Evolutionary conservation across 2,888 invertebrate species (phyloP), one percentile per base, ranked within the genome.

Genomic region (Spatulosminthurus flaviceps): DNA sequence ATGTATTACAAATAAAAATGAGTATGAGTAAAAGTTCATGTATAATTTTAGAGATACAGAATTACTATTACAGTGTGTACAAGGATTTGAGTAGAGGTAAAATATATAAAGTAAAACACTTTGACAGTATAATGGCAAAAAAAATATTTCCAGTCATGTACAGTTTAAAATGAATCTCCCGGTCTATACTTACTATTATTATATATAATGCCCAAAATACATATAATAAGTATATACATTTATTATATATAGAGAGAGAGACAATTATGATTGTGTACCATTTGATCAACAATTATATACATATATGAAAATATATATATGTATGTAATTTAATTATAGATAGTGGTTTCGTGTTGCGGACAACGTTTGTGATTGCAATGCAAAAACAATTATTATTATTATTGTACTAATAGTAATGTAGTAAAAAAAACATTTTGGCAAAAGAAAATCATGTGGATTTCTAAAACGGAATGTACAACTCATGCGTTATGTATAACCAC

Each of bases 151-250:
- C 51, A 51, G 51, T 51, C 51, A 51, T 51, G 51, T 51, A 51
- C 51, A 51, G 51, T 51, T 51, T 51, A 51, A n/a, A n/a, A 51
- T 51, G 51, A 51, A n/a, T n/a, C 51, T 51, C 51, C 51, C 51
- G 51, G 51, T 51, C 51, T 34, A 13, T 41, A 13, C 41, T 7
- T 41, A 51, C 16, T 51, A 13, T n/a, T 11, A 19, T 16, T 51
- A 19, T 51, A n/a, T n/a, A n/a, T n/a, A n/a, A n/a, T 19, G n/a
- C 51, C 34, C 34, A 34, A 51, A 51, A 51, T 51, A 51, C 16
- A n/a, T n/a, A n/a, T n/a, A n/a, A n/a, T n/a, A n/a, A n/a, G n/a
- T n/a, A n/a, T n/a, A n/a, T n/a, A n/a, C n/a, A n/a, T n/a, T n/a
- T n/a, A n/a, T n/a, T n/a, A n/a, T n/a, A n/a, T n/a, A n/a, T n/a